These are phyloP conservation scores for Thaleichthys pacificus DNA, from an alignment of 2,797 vertebrate genomes.

Conservation along the genomic window DNA sequence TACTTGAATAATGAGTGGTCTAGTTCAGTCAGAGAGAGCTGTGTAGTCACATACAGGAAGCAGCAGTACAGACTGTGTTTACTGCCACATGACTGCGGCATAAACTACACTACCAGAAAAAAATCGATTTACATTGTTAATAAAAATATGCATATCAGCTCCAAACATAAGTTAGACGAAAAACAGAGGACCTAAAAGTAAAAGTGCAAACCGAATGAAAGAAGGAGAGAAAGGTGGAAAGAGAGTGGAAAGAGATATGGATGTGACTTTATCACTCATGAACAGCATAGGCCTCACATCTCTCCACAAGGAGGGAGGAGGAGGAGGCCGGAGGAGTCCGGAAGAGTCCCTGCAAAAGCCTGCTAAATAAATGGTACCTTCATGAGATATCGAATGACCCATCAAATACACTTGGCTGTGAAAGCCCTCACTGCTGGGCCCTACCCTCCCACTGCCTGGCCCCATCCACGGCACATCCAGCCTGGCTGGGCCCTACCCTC, in stretches of 20 bases:
- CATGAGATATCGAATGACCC: slow-evolving; percentile 75
- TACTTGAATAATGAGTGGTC: neutral
- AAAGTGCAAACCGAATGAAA: too few relatives aligned
- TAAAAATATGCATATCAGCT: too few relatives aligned
- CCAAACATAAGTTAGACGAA: too few relatives aligned
- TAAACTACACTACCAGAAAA: neutral
- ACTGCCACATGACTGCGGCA: neutral
- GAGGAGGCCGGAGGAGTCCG: slow-evolving; percentile 31
- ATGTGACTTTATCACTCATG: too few relatives aligned
- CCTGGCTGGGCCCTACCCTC: slow-evolving; percentile 17
- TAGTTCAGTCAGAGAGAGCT: neutral
- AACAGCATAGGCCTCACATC: too few relatives aligned
- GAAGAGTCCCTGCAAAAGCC: slow-evolving; percentile 40
- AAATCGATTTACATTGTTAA: too few relatives aligned
- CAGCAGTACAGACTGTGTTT: neutral
- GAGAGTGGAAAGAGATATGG: too few relatives aligned
- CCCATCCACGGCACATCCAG: neutral
- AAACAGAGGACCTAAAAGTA: too few relatives aligned
- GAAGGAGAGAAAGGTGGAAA: too few relatives aligned
- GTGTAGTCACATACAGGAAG: slow-evolving; percentile 7
- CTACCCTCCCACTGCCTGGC: slow-evolving; percentile 38
- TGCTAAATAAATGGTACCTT: slow-evolving; percentile 81
- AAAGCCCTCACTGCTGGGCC: slow-evolving; percentile 33
- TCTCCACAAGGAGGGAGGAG: too few relatives aligned
- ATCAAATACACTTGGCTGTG: slow-evolving; percentile 81